These are phyloP conservation scores for Gallinago jamesoni DNA, from an alignment of 2,113 vertebrate genomes.

Conservation along the genomic window DNA sequence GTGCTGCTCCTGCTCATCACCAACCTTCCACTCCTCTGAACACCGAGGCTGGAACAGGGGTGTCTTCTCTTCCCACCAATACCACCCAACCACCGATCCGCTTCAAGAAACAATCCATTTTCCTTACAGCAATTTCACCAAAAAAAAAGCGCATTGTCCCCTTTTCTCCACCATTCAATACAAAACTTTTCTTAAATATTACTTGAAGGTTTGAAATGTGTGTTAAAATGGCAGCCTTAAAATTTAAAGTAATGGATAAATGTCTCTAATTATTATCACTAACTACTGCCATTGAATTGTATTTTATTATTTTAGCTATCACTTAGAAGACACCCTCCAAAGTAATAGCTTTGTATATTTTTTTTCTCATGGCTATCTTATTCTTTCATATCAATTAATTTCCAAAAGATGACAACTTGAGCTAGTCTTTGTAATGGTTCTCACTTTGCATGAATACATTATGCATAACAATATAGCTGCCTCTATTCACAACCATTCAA, in stretches of 20 bases:
- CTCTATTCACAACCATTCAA: conserved; percentile 26
- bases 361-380: conserved; percentile 23
- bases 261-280: neutral
- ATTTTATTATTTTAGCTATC: conserved; percentile 14
- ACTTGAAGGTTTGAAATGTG: neutral
- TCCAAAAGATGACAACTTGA: conserved; percentile 33
- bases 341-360: neutral
- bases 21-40: neutral
- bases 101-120: neutral
- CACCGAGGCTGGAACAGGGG: neutral
- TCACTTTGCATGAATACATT: conserved; percentile 39
- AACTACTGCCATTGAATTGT: neutral
- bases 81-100: neutral
- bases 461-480: conserved; percentile 24
- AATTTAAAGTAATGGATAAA: neutral
- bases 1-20: fast-evolving
- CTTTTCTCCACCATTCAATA: neutral
- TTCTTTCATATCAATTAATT: conserved; percentile 41
- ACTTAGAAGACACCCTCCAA: neutral
- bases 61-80: neutral
- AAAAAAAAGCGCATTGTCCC: neutral
- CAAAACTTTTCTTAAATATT: neutral
- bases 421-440: conserved; percentile 11
- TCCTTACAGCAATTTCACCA: neutral
- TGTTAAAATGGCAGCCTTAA: neutral